Base-by-base conservation (phyloP, 2,113 vertebrate genomes). In the Halichoerus grypus region DNA sequence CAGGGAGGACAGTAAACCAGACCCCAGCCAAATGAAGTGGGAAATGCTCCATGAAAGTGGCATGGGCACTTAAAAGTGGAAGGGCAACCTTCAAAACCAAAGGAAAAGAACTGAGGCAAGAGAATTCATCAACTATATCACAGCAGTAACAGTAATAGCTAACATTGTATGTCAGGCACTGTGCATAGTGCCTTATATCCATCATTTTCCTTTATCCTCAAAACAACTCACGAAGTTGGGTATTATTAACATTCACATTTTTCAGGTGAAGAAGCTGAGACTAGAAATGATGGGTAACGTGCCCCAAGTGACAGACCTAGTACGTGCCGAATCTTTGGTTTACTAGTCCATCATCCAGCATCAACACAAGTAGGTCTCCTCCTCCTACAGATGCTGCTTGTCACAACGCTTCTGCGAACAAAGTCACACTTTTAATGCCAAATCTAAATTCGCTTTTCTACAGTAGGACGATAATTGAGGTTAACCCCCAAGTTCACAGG, bases 191-290 rank as follows among this genome's bases (percentile, higher is more conserved):
- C 5, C 85, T 57, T 16, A 94, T 11, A 71, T 19, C 4, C 7
- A 61, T 59, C 65, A 31, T 76, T 94, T 91, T 88, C 83, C 82
- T 71, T 77, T 79, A 95, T 36, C 28, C 22, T 92, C 53, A 85
- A 57, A 61, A 76, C 63, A 51, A 81, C 14, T 22, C 49, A 72
- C 1, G 49, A 18, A 65, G 22, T 28, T 33, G 80, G 89, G 3
- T 49, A 90, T 39, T 46, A 90, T 39, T 51, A 77, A 76, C 49
- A 36, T 33, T 11, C 46, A 49, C 24, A 65, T 57, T 81, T 83
- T 88, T 36, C 63, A 84, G 24, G 53, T 31, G 10, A 83, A 18
- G 31, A 65, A n/a, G 63, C 24, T 91, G 46, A 95, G 5, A 80
- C 28, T 33, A 88, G 7, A 88, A 77, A 87, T 5, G 7, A 61